phyloP scores from a whole-genome alignment of 2,888 invertebrate species.

The Microplitis manilae region DNA sequence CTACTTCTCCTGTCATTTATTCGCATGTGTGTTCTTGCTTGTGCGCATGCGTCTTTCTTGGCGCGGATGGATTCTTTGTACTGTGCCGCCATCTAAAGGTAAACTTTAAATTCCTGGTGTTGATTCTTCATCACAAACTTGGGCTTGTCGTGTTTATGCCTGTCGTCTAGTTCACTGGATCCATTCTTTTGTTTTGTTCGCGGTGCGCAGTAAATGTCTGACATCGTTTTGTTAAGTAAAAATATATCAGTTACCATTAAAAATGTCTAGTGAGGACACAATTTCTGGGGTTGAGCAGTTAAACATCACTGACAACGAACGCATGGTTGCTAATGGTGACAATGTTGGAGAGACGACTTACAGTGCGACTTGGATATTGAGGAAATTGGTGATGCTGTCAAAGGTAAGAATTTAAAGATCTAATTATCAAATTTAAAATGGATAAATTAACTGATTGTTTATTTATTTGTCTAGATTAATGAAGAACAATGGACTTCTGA shows the following conservation, averaged over 20 bases:
- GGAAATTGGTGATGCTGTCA: constrained; percentile 60
- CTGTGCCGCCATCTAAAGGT: neutral
- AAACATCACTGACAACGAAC: constrained; percentile 68
- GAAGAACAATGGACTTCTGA: constrained; percentile 76
- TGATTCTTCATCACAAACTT: neutral
- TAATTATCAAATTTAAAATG: neutral
- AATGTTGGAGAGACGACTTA: constrained; percentile 86
- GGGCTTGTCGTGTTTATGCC: neutral
- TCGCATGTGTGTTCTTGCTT: neutral
- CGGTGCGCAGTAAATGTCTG: too few species aligned
- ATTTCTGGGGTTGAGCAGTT: constrained; percentile 53
- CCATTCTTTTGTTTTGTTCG: neutral
- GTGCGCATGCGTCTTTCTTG: neutral
- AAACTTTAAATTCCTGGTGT: neutral
- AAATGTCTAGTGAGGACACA: neutral
- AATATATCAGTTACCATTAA: too few species aligned
- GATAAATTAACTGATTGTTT: neutral
- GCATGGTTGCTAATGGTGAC: constrained; percentile 78
- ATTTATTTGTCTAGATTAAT: constrained; percentile 58
- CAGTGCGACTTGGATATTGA: constrained; percentile 74
- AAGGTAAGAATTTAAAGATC: constrained; percentile 53
- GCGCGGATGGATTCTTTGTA: neutral
- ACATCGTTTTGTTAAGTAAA: too few species aligned
- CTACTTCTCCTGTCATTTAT: neutral
- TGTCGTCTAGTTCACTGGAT: neutral